phyloP scores from a whole-genome alignment of 2,797 vertebrate species.

The Sternarchorhynchus goeldii region DNA sequence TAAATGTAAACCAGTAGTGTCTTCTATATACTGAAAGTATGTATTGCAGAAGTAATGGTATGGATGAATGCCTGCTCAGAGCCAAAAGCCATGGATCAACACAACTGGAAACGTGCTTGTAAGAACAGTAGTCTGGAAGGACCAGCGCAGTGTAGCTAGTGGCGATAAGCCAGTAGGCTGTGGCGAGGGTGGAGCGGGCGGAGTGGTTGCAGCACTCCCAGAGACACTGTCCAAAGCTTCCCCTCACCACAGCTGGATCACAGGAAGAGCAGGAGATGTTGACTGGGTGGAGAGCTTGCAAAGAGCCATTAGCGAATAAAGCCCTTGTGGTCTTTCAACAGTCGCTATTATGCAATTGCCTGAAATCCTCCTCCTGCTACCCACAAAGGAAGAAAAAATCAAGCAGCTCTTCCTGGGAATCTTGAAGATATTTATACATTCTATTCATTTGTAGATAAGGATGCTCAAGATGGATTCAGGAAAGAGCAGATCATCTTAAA shows the following conservation, averaged over 20 bases:
- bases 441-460: not conserved
- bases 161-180: slow-evolving; percentile 13
- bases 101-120: not conserved
- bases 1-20: too few relatives aligned
- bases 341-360: not conserved
- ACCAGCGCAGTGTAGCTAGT: not conserved
- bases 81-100: not conserved
- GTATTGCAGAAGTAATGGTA: too few relatives aligned
- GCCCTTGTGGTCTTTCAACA: not conserved
- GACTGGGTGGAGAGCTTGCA: not conserved
- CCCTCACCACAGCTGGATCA: not conserved
- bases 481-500: not conserved
- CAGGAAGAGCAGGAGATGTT: not conserved
- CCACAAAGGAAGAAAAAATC: not conserved
- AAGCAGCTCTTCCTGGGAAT: not conserved
- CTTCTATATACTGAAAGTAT: too few relatives aligned
- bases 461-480: not conserved
- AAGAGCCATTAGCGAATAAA: not conserved
- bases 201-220: slow-evolving; percentile 29
- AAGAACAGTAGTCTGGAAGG: slow-evolving; percentile 9
- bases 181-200: slow-evolving; percentile 18
- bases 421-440: not conserved
- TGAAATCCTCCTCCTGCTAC: slow-evolving; percentile 13
- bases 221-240: slow-evolving; percentile 1
- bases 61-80: not conserved